Evolutionary conservation across 2,797 vertebrate species (phyloP), one percentile per base, ranked within the genome.

Genomic region (Pyrrhura leucotis): DNA sequence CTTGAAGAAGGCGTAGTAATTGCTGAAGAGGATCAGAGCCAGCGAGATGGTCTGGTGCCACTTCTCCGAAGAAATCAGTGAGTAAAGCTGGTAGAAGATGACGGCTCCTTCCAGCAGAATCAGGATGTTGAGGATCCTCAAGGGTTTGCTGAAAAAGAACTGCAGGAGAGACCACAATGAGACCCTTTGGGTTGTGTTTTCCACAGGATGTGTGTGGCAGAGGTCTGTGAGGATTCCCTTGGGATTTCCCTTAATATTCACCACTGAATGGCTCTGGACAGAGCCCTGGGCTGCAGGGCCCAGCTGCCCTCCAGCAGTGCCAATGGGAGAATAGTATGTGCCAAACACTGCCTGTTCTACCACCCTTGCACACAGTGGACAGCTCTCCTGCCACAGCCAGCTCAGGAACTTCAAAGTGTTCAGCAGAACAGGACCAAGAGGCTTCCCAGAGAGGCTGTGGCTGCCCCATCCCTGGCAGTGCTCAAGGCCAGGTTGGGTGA

Each of bases 111-210:
- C 99, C 78, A 99, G 97, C 94, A 99, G 99, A 84, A 99, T 98
- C 82, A 99, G 98, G 97, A 99, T 99, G 98, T 99, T 99, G 94
- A 99, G 98, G 98, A 99, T 99, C 95, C 99, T 97, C 97, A 99
- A 98, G 1, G 99, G 99, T 97, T 99, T 99, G 98, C 99, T 99
- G 98, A 99, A 99, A 97, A 99, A 99, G 98, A 99, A 99, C 99
- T 99, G 94, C 5, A 50, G 51, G 76, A 56, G 17, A 72, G 74
- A 37, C 4, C 20, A 1, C 5, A 2, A 7, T 87, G 5, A 77
- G 66, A 48, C 44, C 4, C 23, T 19, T 4, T 0, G 4, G 21
- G 48, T 9, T 1, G 8, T 4, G 18, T 6, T 58, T 29, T 4
- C 2, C 7, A 14, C 45, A 23, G 73, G 75, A 42, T 1, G 2